phyloP scores from a whole-genome alignment of 2,888 invertebrate species.

The Folsomia candida region DNA sequence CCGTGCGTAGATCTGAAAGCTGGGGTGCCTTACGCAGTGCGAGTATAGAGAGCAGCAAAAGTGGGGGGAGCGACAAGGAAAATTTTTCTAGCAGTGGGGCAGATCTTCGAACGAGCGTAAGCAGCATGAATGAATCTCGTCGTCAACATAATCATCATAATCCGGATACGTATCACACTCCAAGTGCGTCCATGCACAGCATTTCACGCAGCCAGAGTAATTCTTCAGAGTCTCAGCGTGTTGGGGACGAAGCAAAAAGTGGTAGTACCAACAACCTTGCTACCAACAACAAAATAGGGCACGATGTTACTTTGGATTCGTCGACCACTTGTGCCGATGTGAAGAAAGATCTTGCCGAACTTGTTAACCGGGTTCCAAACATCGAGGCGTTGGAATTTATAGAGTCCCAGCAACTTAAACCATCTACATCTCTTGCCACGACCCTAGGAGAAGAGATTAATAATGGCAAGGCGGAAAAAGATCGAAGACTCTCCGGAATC shows the following conservation, averaged over 20 bases:
- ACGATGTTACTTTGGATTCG: not conserved
- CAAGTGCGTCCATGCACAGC: constrained; percentile 47
- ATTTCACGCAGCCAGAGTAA: too few relatives aligned
- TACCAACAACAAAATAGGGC: not conserved
- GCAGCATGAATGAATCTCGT: not conserved
- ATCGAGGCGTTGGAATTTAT: not conserved
- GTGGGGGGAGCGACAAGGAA: not conserved
- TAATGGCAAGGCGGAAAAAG: too few relatives aligned
- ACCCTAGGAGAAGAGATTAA: not conserved
- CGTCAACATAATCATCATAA: not conserved
- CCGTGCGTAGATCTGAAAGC: constrained; percentile 6
- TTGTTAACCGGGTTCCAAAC: not conserved
- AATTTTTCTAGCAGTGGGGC: too few relatives aligned
- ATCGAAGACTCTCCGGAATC: too few relatives aligned
- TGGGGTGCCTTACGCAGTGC: not conserved
- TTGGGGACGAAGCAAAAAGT: too few relatives aligned
- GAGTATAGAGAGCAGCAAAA: not conserved
- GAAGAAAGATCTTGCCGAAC: not conserved
- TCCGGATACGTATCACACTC: constrained; percentile 42
- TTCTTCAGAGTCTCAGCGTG: too few relatives aligned
- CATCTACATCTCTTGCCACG: not conserved
- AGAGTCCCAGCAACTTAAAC: not conserved
- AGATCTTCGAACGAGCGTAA: not conserved
- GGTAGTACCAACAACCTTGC: not conserved
- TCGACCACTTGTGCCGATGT: not conserved